phyloP scores from a whole-genome alignment of 2,113 vertebrate genomes.

The Rhinolophus ferrumequinum region DNA sequence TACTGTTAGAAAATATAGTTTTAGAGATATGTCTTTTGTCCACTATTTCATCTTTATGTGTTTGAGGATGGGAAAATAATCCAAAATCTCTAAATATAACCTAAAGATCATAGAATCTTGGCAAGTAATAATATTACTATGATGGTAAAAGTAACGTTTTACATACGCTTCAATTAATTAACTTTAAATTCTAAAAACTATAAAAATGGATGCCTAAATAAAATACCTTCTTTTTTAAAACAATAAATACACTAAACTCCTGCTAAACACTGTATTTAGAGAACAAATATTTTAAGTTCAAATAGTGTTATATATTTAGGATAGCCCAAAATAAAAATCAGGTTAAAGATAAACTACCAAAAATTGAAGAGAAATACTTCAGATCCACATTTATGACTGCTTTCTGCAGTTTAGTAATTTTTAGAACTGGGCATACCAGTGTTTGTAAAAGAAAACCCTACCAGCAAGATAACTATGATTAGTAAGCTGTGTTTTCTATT shows the following conservation, averaged over 20 bases:
- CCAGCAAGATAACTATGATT: slow-evolving; percentile 60
- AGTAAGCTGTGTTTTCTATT: slow-evolving; percentile 60
- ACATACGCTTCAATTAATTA: not conserved
- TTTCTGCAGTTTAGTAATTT: slow-evolving; percentile 38
- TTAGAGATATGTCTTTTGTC: not conserved
- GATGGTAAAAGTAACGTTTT: not conserved
- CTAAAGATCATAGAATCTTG: not conserved
- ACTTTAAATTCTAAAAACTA: not conserved
- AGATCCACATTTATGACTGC: not conserved
- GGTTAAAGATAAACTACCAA: not conserved
- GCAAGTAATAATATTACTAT: not conserved
- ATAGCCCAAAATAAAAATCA: slow-evolving; percentile 43
- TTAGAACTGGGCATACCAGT: not conserved
- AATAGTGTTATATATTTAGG: not conserved
- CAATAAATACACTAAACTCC: not conserved
- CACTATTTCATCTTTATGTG: not conserved
- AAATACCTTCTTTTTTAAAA: not conserved
- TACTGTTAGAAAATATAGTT: not conserved
- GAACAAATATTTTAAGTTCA: not conserved
- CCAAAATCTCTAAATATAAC: not conserved
- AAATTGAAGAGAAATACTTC: not conserved
- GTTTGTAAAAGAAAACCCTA: slow-evolving; percentile 45
- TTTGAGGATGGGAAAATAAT: not conserved
- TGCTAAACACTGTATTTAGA: not conserved
- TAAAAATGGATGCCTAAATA: not conserved